Base-by-base conservation (phyloP, 2,888 invertebrate species). In the Harpagoxenus sublaevis region DNA sequence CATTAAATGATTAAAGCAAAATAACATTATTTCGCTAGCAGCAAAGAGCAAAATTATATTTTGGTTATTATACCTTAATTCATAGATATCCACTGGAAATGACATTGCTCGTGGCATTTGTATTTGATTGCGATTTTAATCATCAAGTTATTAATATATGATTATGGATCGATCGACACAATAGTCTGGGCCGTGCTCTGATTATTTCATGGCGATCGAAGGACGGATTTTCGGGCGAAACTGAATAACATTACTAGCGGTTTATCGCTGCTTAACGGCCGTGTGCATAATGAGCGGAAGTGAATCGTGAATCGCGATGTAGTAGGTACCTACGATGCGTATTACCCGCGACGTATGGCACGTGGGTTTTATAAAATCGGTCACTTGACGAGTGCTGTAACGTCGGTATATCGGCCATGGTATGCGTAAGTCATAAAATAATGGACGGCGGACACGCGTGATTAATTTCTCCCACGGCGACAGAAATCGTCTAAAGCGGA, bases 291-390 rank as follows among this genome's bases (percentile, higher is more conserved):
- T 63, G 63, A 53, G 60, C 83, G 68, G 85, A 73, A 85, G 83
- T 63, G 71, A 57, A 60, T 74, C 12, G 48, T 75, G 77, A 82
- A 89, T 88, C 74, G 83, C 39, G 48, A 55, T 48, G 66, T 66
- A 8, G 8, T 82, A 65, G 23, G 23, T 23, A 23, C 23, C 23
- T 70, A 77, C 75, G 79, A 74, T 73, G 77, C 73, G 45, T 71
- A 70, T 53, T 75, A 39, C 12, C 66, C 28, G 84, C 57, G 83
- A 77, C 82, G 66, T 71, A 62, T n/a, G 51, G 23, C 45, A 66
- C 55, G 73, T 70, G 77, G 35, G 75, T 86, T 89, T 87, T 87
- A 89, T 87, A 88, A 85, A 88, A 89, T 88, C 83, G 70, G 73
- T 60, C 68, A 87, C 81, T 77, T 83, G 53, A 62, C 73, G 31